A percentile compares a stretch with the other conserved stretches of the same genome.
phyloP scores from a whole-genome alignment of 1,140 invertebrate genomes.

The Dicyema japonicum region DNA sequence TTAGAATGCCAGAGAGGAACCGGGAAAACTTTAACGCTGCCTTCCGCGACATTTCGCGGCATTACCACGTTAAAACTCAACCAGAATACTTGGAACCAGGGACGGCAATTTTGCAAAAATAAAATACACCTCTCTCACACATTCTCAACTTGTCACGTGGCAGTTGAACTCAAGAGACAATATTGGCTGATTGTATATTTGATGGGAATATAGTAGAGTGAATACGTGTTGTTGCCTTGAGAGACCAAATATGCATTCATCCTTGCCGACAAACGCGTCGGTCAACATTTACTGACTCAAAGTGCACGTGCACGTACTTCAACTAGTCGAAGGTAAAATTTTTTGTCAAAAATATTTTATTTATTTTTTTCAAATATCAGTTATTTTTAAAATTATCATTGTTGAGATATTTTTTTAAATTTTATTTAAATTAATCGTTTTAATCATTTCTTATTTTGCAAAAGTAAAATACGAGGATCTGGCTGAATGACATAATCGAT shows the following conservation, averaged over 20 bases:
- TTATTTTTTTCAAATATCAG: slow-evolving; percentile 2
- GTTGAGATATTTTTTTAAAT: background rate
- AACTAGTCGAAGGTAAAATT: slow-evolving; percentile 20
- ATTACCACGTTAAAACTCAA: slow-evolving; percentile 24
- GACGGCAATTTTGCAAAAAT: slow-evolving; percentile 34
- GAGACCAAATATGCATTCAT: slow-evolving; percentile 75
- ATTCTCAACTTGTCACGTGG: slow-evolving; percentile 23
- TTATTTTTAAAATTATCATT: no score
- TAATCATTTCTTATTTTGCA: background rate
- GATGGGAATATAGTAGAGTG: background rate
- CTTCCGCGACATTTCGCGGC: slow-evolving; percentile 72
- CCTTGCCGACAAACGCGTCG: slow-evolving; percentile 45
- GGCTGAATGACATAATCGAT: slow-evolving; percentile 61
- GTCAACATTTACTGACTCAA: slow-evolving; percentile 42
- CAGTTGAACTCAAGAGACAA: slow-evolving; percentile 24
- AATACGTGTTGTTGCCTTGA: slow-evolving; percentile 62
- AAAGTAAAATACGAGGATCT: background rate
- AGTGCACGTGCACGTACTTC: slow-evolving; percentile 41
- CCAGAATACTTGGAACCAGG: background rate
- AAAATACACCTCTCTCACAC: slow-evolving; percentile 49
- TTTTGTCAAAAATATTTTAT: no score
- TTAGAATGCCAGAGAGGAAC: slow-evolving; percentile 81
- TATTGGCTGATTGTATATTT: slow-evolving; percentile 7
- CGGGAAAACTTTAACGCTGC: slow-evolving; percentile 66
- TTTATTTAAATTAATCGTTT: background rate